Evolutionary conservation across 2,797 vertebrate genomes (phyloP).

Genomic region (Poliocrania exsul): DNA sequence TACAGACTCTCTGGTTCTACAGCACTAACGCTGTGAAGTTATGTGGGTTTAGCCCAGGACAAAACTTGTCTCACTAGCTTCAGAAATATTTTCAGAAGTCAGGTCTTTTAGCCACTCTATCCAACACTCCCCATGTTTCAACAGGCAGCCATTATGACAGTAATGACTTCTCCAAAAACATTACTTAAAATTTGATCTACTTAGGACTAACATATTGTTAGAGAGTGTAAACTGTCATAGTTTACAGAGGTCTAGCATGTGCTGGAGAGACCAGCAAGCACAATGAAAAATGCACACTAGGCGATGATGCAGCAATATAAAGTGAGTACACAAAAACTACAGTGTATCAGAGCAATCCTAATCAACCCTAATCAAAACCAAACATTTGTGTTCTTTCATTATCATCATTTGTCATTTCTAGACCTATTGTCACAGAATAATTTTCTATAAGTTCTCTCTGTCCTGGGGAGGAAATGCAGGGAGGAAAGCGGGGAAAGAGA

Average conservation of each 20-base stretch:
- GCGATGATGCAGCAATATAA: background rate
- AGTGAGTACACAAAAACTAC: background rate
- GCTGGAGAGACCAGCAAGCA: background rate
- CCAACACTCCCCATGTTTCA: background rate
- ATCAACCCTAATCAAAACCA: background rate
- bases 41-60: background rate
- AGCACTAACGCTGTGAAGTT: background rate
- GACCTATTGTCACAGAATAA: background rate
- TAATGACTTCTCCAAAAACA: background rate
- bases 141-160: fast-evolving
- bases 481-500: background rate
- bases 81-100: constrained; percentile 21
- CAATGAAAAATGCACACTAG: background rate
- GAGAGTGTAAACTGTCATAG: background rate
- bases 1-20: background rate
- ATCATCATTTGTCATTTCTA: background rate
- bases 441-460: background rate
- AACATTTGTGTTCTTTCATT: background rate
- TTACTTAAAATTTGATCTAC: background rate
- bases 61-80: background rate
- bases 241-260: background rate
- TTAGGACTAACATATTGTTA: background rate
- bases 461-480: background rate
- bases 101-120: background rate
- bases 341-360: background rate